Conservation (phyloP, 2,797 vertebrate genomes). For the Martes flavigula region DNA sequence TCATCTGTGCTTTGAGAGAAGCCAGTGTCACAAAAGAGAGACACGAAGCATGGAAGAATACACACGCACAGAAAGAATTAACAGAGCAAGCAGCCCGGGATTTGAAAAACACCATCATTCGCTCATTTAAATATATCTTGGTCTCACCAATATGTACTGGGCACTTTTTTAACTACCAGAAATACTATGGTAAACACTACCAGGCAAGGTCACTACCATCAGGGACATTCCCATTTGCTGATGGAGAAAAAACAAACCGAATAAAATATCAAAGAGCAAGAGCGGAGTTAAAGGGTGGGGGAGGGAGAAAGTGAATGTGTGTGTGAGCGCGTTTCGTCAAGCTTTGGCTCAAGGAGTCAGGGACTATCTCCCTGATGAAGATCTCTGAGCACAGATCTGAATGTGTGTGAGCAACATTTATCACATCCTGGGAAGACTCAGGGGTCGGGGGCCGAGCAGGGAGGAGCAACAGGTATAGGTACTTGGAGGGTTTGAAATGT, state of each 20-base stretch:
- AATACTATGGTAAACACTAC: neutral
- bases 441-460: neutral
- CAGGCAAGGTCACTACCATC: neutral
- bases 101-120: neutral
- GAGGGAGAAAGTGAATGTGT: neutral
- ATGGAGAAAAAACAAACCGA: neutral
- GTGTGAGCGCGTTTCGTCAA: accelerated
- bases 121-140: neutral
- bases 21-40: neutral
- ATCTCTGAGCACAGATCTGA: neutral
- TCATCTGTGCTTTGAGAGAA: neutral
- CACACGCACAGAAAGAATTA: neutral
- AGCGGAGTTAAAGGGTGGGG: neutral
- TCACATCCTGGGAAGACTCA: neutral
- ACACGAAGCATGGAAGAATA: neutral
- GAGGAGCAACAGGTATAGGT: neutral
- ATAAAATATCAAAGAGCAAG: neutral
- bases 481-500: neutral
- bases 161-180: neutral
- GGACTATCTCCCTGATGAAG: neutral
- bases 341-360: neutral
- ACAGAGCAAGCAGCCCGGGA: neutral
- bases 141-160: neutral
- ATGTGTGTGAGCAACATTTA: neutral
- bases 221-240: neutral